These are phyloP conservation scores for Cynopterus sphinx DNA, from an alignment of 2,797 vertebrate species.

Conservation along the genomic window DNA sequence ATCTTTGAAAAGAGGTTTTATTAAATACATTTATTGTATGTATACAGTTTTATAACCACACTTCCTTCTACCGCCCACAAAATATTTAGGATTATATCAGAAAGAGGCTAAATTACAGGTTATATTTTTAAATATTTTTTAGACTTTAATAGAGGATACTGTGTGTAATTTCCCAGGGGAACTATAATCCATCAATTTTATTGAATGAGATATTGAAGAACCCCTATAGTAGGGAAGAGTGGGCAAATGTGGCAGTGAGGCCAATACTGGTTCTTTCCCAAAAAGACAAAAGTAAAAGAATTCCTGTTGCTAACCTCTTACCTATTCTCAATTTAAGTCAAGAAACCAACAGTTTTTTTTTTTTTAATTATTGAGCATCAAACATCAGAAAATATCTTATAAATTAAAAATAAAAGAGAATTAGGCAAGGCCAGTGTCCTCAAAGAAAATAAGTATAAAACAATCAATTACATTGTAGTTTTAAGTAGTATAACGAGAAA, in stretches of 20 bases:
- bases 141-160: background rate
- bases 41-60: background rate
- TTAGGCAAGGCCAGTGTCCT: background rate
- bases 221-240: background rate
- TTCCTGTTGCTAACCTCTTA: background rate
- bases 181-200: background rate
- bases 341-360: background rate
- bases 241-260: background rate
- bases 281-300: background rate
- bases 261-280: background rate
- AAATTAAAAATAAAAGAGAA: background rate
- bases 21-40: background rate
- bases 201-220: background rate
- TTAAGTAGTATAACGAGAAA: background rate
- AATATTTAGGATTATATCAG: constrained; percentile 6
- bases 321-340: background rate
- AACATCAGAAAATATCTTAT: background rate
- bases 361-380: background rate
- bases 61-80: background rate
- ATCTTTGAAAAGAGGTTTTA: background rate
- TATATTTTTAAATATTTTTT: constrained; percentile 39
- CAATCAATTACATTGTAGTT: background rate
- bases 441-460: background rate
- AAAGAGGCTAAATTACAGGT: background rate
- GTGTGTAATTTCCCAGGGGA: background rate